Evolutionary conservation across 2,888 invertebrate genomes (phyloP).

Genomic region (Azorinus chamasolen): DNA sequence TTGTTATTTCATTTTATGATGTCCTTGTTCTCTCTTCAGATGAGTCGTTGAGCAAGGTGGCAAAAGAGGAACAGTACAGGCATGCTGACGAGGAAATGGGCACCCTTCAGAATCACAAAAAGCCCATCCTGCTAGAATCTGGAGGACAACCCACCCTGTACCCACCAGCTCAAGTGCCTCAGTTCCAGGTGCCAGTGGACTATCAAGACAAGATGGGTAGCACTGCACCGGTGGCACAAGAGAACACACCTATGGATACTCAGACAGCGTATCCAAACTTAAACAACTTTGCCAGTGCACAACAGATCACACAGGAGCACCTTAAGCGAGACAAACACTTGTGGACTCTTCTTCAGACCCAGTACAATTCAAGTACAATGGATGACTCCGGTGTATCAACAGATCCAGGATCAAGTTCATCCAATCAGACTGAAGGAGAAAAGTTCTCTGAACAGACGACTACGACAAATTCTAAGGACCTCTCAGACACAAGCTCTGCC

Average conservation of each 20-base stretch:
- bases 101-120: constrained; percentile 5
- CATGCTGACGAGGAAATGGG: constrained; percentile 52
- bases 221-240: too few species aligned
- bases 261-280: too few species aligned
- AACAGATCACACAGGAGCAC: constrained; percentile 62
- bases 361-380: constrained; percentile 24
- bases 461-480: background rate
- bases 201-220: too few species aligned
- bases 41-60: constrained; percentile 48
- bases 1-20: too few species aligned
- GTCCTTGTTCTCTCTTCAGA: constrained; percentile 48
- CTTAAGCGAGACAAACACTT: constrained; percentile 63
- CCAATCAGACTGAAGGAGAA: constrained; percentile 14
- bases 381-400: constrained; percentile 50
- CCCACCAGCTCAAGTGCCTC: too few species aligned
- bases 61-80: constrained; percentile 55
- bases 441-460: background rate
- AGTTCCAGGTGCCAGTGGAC: too few species aligned
- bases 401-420: constrained; percentile 29
- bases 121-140: constrained; percentile 31
- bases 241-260: background rate
- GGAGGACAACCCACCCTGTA: constrained; percentile 17
- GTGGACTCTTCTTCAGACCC: constrained; percentile 55
- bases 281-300: constrained; percentile 17
- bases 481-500: background rate